Evolutionary conservation across 1,140 invertebrate species (phyloP), one percentile per base, ranked within the genome.

Genomic region (Steinernema khuongi): DNA sequence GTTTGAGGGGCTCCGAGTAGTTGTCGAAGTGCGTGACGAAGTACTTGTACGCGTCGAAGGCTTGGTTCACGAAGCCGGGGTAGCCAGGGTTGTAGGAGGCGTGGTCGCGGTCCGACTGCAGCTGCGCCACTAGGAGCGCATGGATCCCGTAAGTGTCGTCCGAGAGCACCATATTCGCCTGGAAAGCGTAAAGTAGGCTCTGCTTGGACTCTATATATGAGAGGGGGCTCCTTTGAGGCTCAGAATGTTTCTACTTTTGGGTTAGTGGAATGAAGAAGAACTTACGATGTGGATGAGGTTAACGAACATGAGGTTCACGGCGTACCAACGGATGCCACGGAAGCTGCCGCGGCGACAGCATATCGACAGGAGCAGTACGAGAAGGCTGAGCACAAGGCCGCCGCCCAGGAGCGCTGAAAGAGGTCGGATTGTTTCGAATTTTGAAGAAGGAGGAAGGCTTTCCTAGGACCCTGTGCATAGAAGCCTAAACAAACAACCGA

Each of bases 221-320:
- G n/a, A n/a, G n/a, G n/a, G n/a, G n/a, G n/a, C n/a, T n/a, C n/a
- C n/a, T n/a, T n/a, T n/a, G n/a, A n/a, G n/a, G n/a, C n/a, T n/a
- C n/a, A n/a, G n/a, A n/a, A n/a, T n/a, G n/a, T n/a, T n/a, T n/a
- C n/a, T n/a, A n/a, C n/a, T n/a, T n/a, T n/a, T n/a, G n/a, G n/a
- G n/a, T 7, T n/a, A 14, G 22, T 17, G 50, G 26, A 60, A 26
- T 7, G 50, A n/a, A 14, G 11, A 11, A 22, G 26, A 4, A 22
- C 50, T 60, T 60, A 60, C 50, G 22, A 60, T 22, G 19, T 60
- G 50, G 50, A 60, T 60, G 22, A 60, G 50, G 22, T 60, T 60
- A 2, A 60, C 50, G 14, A 60, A 4, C 50, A 60, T 60, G 14
- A 60, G 50, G 50, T 60, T 60, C 50, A 60, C 50, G 7, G 50